Percentiles rank a stretch among this genome's conserved stretches.
These are phyloP conservation scores for Meganola albula DNA, from an alignment of 2,888 invertebrate species.

Conservation along the genomic window DNA sequence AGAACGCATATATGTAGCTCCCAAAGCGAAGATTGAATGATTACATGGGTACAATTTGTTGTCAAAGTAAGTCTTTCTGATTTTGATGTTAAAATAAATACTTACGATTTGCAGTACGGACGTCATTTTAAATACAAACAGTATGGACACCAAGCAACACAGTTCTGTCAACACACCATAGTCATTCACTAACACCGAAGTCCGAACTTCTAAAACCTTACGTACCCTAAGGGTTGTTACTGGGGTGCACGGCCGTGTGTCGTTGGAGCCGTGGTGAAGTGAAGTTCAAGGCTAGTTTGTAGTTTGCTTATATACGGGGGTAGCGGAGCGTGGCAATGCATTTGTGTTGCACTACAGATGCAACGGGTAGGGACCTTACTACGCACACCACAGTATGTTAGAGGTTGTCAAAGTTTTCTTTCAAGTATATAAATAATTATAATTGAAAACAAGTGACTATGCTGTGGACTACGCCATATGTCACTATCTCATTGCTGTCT, in stretches of 20 bases:
- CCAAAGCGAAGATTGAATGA: too few relatives aligned
- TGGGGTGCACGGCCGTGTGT: conserved; percentile 24
- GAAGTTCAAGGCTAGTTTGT: conserved; percentile 73
- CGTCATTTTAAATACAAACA: conserved; percentile 46
- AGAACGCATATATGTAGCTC: too few relatives aligned
- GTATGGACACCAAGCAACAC: conserved; percentile 47
- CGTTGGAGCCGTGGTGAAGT: conserved; percentile 53
- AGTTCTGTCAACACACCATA: conserved; percentile 41
- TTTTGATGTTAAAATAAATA: too few relatives aligned
- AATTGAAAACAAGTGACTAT: too few relatives aligned
- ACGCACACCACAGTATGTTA: conserved; percentile 41
- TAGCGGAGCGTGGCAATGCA: conserved; percentile 56
- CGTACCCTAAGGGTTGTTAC: conserved; percentile 15
- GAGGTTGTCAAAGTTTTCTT: conserved; percentile 20
- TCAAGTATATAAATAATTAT: too few relatives aligned
- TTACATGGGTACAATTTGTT: too few relatives aligned
- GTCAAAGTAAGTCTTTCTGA: too few relatives aligned
- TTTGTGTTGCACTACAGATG: conserved; percentile 41
- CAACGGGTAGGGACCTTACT: conserved; percentile 27
- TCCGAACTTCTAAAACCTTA: conserved; percentile 21
- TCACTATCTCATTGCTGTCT: too few relatives aligned
- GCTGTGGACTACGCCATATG: too few relatives aligned
- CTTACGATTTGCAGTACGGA: conserved; percentile 61
- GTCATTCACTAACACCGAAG: conserved; percentile 35
- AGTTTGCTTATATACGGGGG: conserved; percentile 69